Evolutionary conservation across 2,888 invertebrate genomes (phyloP).

Genomic region (Clivina fossor): DNA sequence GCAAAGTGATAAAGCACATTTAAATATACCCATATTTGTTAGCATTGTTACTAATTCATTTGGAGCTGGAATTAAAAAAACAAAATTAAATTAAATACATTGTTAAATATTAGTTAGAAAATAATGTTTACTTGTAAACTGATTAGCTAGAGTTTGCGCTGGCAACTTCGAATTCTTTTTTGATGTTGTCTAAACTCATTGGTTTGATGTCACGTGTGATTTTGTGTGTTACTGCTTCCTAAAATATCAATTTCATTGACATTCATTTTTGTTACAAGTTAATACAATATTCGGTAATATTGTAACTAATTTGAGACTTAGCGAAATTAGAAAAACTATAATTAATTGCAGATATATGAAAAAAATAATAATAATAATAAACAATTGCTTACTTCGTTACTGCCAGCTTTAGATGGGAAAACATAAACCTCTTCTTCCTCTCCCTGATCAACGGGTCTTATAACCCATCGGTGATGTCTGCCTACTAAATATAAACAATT

Average conservation of each 20-base stretch:
- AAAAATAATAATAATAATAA: constrained; percentile 30
- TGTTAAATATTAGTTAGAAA: not conserved
- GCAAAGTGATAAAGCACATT: constrained; percentile 66
- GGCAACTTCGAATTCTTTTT: constrained; percentile 68
- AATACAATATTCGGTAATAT: no score
- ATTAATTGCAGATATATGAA: no score
- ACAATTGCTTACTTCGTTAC: constrained; percentile 38
- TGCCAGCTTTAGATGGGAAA: constrained; percentile 45
- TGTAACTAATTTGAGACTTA: no score
- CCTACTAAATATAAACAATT: constrained; percentile 76
- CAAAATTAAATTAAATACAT: constrained; percentile 25
- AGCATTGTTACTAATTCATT: constrained; percentile 68
- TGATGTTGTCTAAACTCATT: constrained; percentile 66
- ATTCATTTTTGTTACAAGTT: no score
- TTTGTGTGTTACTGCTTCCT: constrained; percentile 45
- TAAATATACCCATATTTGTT: constrained; percentile 66
- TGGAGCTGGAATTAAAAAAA: constrained; percentile 54
- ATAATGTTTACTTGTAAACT: constrained; percentile 52
- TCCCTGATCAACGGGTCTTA: constrained; percentile 61
- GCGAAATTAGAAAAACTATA: no score
- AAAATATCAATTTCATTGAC: no score
- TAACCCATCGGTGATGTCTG: constrained; percentile 82
- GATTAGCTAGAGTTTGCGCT: constrained; percentile 57
- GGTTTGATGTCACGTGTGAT: constrained; percentile 55
- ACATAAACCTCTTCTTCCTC: constrained; percentile 47